These are phyloP conservation scores for Caenorhabditis sp. DNA, from an alignment of 2,888 invertebrate species.

Conservation along the genomic window DNA sequence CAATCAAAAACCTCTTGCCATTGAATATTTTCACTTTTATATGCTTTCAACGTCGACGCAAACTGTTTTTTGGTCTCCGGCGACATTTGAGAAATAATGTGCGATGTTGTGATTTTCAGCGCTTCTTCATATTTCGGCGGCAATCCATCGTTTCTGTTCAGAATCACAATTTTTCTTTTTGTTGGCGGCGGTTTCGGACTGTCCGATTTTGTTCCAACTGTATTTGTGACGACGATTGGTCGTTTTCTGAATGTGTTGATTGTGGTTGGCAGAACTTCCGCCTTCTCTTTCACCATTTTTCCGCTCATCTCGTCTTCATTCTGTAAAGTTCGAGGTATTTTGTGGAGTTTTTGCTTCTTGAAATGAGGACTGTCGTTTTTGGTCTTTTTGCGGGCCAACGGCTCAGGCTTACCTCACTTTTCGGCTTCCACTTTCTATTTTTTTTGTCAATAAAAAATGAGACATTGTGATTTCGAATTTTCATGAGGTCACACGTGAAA, in stretches of 20 bases:
- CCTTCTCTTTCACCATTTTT: not conserved
- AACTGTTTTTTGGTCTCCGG: slow-evolving; percentile 15
- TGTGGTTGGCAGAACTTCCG: not conserved
- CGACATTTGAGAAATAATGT: slow-evolving; percentile 14
- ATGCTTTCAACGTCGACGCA: slow-evolving; percentile 18
- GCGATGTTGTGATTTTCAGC: slow-evolving; percentile 16
- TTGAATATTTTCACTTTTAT: slow-evolving; percentile 14
- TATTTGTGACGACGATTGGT: not conserved
- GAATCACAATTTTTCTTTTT: slow-evolving; percentile 15
- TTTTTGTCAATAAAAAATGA: too few relatives aligned
- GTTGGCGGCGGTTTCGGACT: slow-evolving; percentile 2
- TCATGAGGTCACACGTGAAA: too few relatives aligned
- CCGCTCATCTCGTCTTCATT: slow-evolving; percentile 25
- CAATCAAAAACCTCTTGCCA: slow-evolving; percentile 26
- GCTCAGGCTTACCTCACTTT: too few relatives aligned
- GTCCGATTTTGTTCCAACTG: not conserved
- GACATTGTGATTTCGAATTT: too few relatives aligned
- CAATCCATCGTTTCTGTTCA: not conserved
- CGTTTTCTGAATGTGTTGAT: not conserved
- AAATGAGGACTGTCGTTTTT: too few relatives aligned
- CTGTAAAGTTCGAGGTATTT: too few relatives aligned
- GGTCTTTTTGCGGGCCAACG: too few relatives aligned
- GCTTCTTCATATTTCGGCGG: slow-evolving; percentile 11
- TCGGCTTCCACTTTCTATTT: too few relatives aligned
- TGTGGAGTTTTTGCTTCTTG: too few relatives aligned